Conservation (phyloP, 1,140 invertebrate species). For the Chironomus tepperi region DNA sequence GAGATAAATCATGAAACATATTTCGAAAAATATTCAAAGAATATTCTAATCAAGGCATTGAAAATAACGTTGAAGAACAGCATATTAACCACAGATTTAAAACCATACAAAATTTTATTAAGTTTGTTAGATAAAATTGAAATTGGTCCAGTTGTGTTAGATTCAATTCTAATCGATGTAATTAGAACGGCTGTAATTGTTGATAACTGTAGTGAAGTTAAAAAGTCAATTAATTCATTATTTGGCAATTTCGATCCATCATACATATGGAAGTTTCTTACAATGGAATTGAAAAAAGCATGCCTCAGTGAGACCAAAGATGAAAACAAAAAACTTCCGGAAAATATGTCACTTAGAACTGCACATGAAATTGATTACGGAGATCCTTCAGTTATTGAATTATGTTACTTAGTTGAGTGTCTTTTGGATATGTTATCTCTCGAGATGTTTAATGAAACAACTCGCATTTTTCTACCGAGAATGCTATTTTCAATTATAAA, state of each 20-base stretch:
- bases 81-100: constrained; percentile 54
- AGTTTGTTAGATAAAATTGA: constrained; percentile 85
- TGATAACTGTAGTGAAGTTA: constrained; percentile 44
- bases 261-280: constrained; percentile 81
- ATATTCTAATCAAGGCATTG: constrained; percentile 55
- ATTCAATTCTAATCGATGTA: constrained; percentile 77
- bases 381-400: constrained; percentile 51
- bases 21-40: constrained; percentile 66
- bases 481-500: constrained; percentile 58
- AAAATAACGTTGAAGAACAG: constrained; percentile 51
- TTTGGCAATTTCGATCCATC: constrained; percentile 77
- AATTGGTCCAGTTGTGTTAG: constrained; percentile 75
- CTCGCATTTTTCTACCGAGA: constrained; percentile 68
- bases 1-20: constrained; percentile 45
- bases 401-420: constrained; percentile 67
- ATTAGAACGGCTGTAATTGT: constrained; percentile 52
- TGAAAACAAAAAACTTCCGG: constrained; percentile 27
- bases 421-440: constrained; percentile 69
- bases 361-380: constrained; percentile 47
- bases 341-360: constrained; percentile 29
- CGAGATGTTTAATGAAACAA: constrained; percentile 70
- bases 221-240: constrained; percentile 78
- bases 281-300: constrained; percentile 56
- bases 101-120: constrained; percentile 76
- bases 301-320: constrained; percentile 42